These are phyloP conservation scores for Sinocyclocheilus maitianheensis DNA, from an alignment of 2,113 vertebrate genomes.

Conservation along the genomic window DNA sequence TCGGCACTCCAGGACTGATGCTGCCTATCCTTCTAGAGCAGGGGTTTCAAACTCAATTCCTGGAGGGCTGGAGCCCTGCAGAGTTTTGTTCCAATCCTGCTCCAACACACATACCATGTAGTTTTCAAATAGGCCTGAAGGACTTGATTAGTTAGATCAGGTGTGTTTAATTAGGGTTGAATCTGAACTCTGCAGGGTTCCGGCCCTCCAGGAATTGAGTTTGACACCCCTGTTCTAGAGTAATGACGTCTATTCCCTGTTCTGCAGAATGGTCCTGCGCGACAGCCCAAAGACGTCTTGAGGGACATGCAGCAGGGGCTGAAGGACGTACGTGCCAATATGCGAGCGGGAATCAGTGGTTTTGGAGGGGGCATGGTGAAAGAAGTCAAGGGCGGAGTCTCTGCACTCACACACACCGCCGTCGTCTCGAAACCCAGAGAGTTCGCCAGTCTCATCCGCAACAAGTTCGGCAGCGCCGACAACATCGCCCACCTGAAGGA, in stretches of 20 bases:
- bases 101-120: too few relatives aligned
- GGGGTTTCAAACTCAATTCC: too few relatives aligned
- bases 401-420: slow-evolving; percentile 90
- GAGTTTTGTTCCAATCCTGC: too few relatives aligned
- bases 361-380: slow-evolving; percentile 95
- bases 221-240: not conserved
- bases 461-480: slow-evolving; percentile 96
- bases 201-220: too few relatives aligned
- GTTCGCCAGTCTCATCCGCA: slow-evolving; percentile 95
- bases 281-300: slow-evolving; percentile 96
- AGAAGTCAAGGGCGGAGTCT: slow-evolving; percentile 92
- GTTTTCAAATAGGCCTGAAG: too few relatives aligned
- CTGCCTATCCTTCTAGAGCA: too few relatives aligned
- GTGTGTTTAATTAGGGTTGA: too few relatives aligned
- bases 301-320: slow-evolving; percentile 98
- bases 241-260: slow-evolving; percentile 1
- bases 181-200: too few relatives aligned
- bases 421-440: slow-evolving; percentile 96
- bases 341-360: slow-evolving; percentile 95
- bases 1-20: too few relatives aligned
- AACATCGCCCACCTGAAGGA: slow-evolving; percentile 97
- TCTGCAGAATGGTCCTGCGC: slow-evolving; percentile 85
- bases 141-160: too few relatives aligned
- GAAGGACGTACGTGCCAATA: slow-evolving; percentile 94
- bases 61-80: too few relatives aligned